These are phyloP conservation scores for Stictocephala bisonia DNA, from an alignment of 2,888 invertebrate genomes.

Conservation along the genomic window DNA sequence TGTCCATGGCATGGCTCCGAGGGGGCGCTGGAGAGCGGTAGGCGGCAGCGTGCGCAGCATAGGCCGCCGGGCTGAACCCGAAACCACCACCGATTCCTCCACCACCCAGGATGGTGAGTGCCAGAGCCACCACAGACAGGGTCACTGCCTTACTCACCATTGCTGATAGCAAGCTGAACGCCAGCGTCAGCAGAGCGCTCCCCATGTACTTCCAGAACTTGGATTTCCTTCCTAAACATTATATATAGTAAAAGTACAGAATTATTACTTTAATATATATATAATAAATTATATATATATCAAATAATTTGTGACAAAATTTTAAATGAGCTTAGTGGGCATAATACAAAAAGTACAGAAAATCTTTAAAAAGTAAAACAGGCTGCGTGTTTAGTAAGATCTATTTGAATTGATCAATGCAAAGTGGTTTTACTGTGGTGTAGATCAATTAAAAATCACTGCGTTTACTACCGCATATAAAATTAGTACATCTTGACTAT, in stretches of 20 bases:
- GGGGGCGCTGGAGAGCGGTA: neutral
- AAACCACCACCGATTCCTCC: constrained; percentile 17
- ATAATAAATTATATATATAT: no score
- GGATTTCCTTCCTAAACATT: constrained; percentile 11
- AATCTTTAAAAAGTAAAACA: no score
- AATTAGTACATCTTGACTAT: no score
- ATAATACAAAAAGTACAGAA: no score
- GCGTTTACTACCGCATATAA: no score
- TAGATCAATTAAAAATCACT: no score
- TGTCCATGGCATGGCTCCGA: constrained; percentile 17
- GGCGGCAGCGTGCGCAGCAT: constrained; percentile 12
- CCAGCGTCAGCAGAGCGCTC: constrained; percentile 50
- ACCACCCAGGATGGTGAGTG: constrained; percentile 48
- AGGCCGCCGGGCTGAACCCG: neutral
- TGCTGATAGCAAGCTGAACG: constrained; percentile 52
- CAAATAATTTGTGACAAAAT: no score
- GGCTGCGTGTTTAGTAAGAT: no score
- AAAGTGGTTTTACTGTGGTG: no score
- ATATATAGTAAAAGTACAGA: neutral
- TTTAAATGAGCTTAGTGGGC: no score
- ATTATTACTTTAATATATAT: neutral
- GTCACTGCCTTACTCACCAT: constrained; percentile 54
- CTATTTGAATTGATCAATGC: no score
- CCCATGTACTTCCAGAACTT: constrained; percentile 29
- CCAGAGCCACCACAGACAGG: constrained; percentile 52